Evolutionary conservation across 1,140 invertebrate species (phyloP), one percentile per base, ranked within the genome.

Genomic region (Magallana gigas): DNA sequence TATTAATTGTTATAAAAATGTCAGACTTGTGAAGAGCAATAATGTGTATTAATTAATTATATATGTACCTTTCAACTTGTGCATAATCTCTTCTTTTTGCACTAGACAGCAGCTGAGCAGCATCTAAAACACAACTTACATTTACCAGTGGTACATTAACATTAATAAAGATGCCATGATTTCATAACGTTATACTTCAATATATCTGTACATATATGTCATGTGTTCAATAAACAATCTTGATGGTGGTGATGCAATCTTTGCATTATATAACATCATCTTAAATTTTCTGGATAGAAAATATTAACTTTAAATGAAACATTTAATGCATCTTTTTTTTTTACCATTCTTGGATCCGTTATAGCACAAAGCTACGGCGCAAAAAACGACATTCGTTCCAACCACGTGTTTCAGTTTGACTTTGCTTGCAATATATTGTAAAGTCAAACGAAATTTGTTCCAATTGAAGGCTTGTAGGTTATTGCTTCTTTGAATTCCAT

Each of bases 51-150:
- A 16, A 16, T 8, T n/a, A 64, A 7, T 62, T 29, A 7, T 0
- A 9, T 76, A 57, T 48, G 57, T 89, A 90, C 89, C 85, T 86
- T 57, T 90, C 64, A 23, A 91, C 81, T 85, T 91, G 88, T 29
- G 62, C 68, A 57, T 71, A 57, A 84, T 89, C 86, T 23, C 86
- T 88, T 80, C 86, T 82, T 12, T 12, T 29, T 36, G 68, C 68
- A 76, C 68, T 36, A 12, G 68, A 76, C 11, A 76, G 68, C 23
- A 76, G 68, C 16, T 91, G 86, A 85, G 64, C 81, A 16, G 86
- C 80, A 88, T 87, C 91, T 92, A 86, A 23, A 90, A 90, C 36
- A 48, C 36, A 48, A 48, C 36, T 4, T 48, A 48, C 5, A 2
- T 48, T 0, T 48, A 0, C 3, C 36, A 48, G 5, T 48, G 36